Base-by-base conservation (phyloP, 2,797 vertebrate genomes). In the Pampus argenteus region DNA sequence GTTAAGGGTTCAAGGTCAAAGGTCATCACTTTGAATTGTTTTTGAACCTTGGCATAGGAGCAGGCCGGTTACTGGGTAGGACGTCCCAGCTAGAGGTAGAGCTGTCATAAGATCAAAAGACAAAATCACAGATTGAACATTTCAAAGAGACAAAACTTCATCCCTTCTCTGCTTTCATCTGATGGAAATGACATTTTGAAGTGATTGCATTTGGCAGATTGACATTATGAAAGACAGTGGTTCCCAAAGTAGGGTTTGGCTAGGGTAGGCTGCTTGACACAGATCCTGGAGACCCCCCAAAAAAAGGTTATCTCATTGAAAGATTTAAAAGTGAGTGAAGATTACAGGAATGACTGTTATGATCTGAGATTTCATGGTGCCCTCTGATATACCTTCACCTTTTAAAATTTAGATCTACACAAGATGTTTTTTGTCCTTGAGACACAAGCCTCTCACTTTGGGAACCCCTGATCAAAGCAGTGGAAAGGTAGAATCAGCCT, bases 51-150 rank as follows among this genome's bases (percentile, higher is more conserved):
- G 86, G 79, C 80, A 89, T 78, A 13, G 91, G 79, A 87, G 94
- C 88, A 25, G 91, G 91, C 76, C 89, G 91, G 84, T 91, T 88
- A 82, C 90, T 93, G 84, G 89, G 91, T 38, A 95, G 90, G 89
- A 95, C 87, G 60, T 94, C 93, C 94, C 95, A 95, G 89, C 95
- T 95, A 88, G 95, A 95, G 62, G 94, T 93, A 79, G 93, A 93
- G 88, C 95, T 95, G 93, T 86, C 79, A 61, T 81, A 75, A 78
- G 71, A 93, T 80, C 83, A 92, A 71, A 85, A 92, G 72, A 92
- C 74, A 91, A 54, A 90, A 86, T 88, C 28, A 56, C 40, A 28
- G 28, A 51, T 68, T 71, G 14, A 67, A 81, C 18, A 63, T 66
- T 72, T 84, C 38, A 69, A n/a, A 67, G 69, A 62, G 45, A 23